Percentiles rank a stretch among this genome's conserved stretches.
Conservation (phyloP, 2,797 vertebrate species). For the Paratrypauchen microcephalus region DNA sequence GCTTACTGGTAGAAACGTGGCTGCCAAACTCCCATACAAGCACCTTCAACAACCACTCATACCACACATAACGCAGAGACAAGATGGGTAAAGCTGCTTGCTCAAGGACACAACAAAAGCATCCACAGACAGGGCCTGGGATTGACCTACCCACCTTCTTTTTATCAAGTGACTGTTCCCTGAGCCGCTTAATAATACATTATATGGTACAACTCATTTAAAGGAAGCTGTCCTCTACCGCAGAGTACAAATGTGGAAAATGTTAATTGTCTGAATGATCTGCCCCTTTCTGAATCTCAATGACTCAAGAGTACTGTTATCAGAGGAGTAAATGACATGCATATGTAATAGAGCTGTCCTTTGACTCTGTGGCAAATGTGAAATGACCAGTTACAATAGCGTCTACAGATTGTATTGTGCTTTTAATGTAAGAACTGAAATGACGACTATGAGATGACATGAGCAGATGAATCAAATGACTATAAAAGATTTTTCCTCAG, state of each 20-base stretch:
- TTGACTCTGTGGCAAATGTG: conserved; percentile 47
- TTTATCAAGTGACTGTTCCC: background rate
- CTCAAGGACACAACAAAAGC: too few relatives aligned
- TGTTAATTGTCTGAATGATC: conserved; percentile 5
- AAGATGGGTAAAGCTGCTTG: too few relatives aligned
- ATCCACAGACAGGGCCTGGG: too few relatives aligned
- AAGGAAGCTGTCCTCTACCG: background rate
- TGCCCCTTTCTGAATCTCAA: conserved; percentile 24
- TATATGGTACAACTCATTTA: background rate
- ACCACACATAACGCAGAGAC: too few relatives aligned
- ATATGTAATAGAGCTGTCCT: conserved; percentile 55
- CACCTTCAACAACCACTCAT: too few relatives aligned
- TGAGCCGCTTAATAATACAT: background rate
- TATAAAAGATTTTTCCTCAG: conserved; percentile 54
- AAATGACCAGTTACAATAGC: conserved; percentile 60
- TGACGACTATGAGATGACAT: conserved; percentile 59
- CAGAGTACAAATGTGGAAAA: background rate
- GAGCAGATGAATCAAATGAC: conserved; percentile 66
- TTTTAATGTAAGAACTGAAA: conserved; percentile 54
- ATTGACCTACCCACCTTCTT: too few relatives aligned
- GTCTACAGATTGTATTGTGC: conserved; percentile 57
- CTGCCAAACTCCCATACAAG: too few relatives aligned
- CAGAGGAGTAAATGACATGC: conserved; percentile 27
- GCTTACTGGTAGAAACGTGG: too few relatives aligned
- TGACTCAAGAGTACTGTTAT: conserved; percentile 43